Percentiles rank a stretch among this genome's conserved stretches.
phyloP scores from a whole-genome alignment of 2,888 invertebrate genomes.

The Tinea pellionella region DNA sequence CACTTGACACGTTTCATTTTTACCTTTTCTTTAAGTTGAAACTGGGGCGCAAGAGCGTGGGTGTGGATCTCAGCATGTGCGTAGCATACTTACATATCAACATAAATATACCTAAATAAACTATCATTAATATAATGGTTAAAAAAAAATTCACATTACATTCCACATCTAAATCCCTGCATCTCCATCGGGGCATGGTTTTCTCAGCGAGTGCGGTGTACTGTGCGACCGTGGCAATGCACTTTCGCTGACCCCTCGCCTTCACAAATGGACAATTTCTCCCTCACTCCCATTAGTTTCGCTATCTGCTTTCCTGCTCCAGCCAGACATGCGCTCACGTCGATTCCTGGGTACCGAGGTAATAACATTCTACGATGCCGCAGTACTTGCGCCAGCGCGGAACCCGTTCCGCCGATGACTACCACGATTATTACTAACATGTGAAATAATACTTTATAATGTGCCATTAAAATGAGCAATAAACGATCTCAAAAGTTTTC shows the following conservation, averaged over 20 bases:
- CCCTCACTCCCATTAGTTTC: slow-evolving; percentile 45
- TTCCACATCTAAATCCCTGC: slow-evolving; percentile 9
- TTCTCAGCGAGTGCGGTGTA: slow-evolving; percentile 60
- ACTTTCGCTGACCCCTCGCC: slow-evolving; percentile 68
- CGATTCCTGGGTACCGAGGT: slow-evolving; percentile 54
- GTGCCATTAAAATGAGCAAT: neutral
- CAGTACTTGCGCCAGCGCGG: slow-evolving; percentile 37
- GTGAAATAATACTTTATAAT: slow-evolving; percentile 5
- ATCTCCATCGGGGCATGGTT: slow-evolving; percentile 37
- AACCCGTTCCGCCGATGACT: slow-evolving; percentile 67
- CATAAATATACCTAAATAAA: neutral
- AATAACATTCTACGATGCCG: slow-evolving; percentile 66
- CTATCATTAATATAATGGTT: neutral
- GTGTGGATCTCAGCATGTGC: slow-evolving; percentile 21
- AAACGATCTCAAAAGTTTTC: slow-evolving; percentile 25
- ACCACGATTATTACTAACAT: slow-evolving; percentile 45
- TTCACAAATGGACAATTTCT: slow-evolving; percentile 54
- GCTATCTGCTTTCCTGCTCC: slow-evolving; percentile 31
- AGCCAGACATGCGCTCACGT: slow-evolving; percentile 47
- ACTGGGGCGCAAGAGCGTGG: slow-evolving; percentile 41
- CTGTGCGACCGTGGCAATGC: slow-evolving; percentile 61
- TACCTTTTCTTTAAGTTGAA: slow-evolving; percentile 56
- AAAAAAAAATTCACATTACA: slow-evolving; percentile 1
- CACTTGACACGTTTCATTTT: slow-evolving; percentile 64
- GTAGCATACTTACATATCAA: too few species aligned